Percentiles rank a stretch among this genome's conserved stretches.
phyloP scores from a whole-genome alignment of 2,888 invertebrate genomes.

The Zygaena filipendulae region DNA sequence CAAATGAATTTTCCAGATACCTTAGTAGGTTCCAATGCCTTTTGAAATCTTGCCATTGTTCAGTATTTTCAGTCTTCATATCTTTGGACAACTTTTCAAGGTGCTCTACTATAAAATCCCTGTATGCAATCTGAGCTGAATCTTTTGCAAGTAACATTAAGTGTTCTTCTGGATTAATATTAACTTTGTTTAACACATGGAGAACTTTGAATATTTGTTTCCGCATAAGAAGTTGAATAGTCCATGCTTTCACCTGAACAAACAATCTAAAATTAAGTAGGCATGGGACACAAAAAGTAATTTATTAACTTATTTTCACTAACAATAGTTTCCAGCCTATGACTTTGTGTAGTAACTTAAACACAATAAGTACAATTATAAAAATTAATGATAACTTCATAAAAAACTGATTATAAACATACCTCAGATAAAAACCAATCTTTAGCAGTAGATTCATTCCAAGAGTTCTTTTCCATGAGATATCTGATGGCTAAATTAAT shows the following conservation, averaged over 20 bases:
- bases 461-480: slow-evolving; percentile 64
- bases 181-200: slow-evolving; percentile 72
- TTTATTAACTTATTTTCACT: too few relatives aligned
- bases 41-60: slow-evolving; percentile 42
- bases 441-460: slow-evolving; percentile 57
- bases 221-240: slow-evolving; percentile 68
- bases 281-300: too few relatives aligned
- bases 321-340: too few relatives aligned
- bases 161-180: slow-evolving; percentile 66
- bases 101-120: slow-evolving; percentile 75
- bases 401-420: slow-evolving; percentile 19
- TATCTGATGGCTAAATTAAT: slow-evolving; percentile 69
- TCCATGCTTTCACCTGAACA: slow-evolving; percentile 71
- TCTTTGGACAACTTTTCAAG: slow-evolving; percentile 62
- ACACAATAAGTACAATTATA: slow-evolving; percentile 4
- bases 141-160: slow-evolving; percentile 68
- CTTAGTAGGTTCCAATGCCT: slow-evolving; percentile 53
- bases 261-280: too few relatives aligned
- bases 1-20: slow-evolving; percentile 57
- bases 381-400: slow-evolving; percentile 8
- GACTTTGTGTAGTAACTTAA: too few relatives aligned
- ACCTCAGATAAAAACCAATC: slow-evolving; percentile 70
- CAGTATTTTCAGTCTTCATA: slow-evolving; percentile 33
- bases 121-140: slow-evolving; percentile 66
- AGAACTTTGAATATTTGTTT: slow-evolving; percentile 74